These are phyloP conservation scores for Epirrhoe alternata DNA, from an alignment of 2,888 invertebrate species.

Conservation along the genomic window DNA sequence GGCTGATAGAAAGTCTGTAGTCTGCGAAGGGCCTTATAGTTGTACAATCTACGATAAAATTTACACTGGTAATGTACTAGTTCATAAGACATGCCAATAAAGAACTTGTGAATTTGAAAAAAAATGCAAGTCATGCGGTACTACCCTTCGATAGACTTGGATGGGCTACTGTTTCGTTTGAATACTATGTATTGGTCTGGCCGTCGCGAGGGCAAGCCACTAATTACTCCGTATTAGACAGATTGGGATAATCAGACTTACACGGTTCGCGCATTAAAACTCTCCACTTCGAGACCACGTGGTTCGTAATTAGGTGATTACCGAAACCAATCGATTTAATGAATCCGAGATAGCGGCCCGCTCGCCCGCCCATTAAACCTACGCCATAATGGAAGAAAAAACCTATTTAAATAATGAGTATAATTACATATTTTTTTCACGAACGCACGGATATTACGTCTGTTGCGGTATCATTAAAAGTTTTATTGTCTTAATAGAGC, in stretches of 20 bases:
- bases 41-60: no score
- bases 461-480: conserved; percentile 84
- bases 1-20: no score
- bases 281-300: conserved; percentile 77
- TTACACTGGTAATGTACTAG: no score
- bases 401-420: conserved; percentile 85
- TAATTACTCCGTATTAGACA: conserved; percentile 74
- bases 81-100: no score
- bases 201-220: conserved; percentile 53
- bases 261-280: conserved; percentile 83
- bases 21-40: no score
- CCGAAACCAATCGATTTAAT: conserved; percentile 85
- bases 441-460: conserved; percentile 80
- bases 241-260: conserved; percentile 77
- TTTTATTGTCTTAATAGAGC: conserved; percentile 85
- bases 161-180: neutral
- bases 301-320: conserved; percentile 83
- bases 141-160: neutral
- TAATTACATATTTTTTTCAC: conserved; percentile 84
- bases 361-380: conserved; percentile 78
- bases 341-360: conserved; percentile 80
- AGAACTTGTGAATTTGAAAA: no score
- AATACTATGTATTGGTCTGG: conserved; percentile 2
- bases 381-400: conserved; percentile 79
- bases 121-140: neutral